Evolutionary conservation across 2,797 vertebrate species (phyloP).

Genomic region (Taeniopygia guttata): DNA sequence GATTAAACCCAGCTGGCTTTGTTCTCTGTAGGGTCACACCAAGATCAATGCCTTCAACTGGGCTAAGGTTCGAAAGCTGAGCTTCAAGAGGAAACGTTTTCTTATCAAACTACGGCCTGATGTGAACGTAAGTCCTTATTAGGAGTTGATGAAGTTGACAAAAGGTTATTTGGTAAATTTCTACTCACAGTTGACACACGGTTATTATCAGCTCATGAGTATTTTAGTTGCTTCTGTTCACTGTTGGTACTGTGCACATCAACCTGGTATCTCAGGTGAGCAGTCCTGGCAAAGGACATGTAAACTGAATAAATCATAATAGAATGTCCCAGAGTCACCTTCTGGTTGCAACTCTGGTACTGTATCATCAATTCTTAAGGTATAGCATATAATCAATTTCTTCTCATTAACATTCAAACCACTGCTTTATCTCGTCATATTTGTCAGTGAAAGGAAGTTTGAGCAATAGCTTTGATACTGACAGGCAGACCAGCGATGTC

Average conservation of each 20-base stretch:
- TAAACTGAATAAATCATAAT: neutral
- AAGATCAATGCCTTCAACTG: conserved; percentile 98
- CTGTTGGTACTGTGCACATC: neutral
- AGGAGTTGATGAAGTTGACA: neutral
- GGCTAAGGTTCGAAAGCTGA: conserved; percentile 97
- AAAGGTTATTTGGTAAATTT: neutral
- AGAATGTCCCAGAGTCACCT: neutral
- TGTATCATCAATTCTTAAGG: neutral
- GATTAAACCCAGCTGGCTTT: conserved; percentile 6
- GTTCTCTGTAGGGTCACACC: conserved; percentile 84
- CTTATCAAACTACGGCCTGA: conserved; percentile 95
- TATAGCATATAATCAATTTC: neutral
- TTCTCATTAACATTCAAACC: neutral
- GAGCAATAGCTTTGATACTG: neutral
- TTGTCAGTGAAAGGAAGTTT: neutral
- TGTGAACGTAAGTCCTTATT: conserved; percentile 85
- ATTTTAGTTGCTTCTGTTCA: neutral
- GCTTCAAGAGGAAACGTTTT: conserved; percentile 98
- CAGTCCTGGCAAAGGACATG: neutral
- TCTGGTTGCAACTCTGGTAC: neutral
- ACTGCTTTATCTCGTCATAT: neutral
- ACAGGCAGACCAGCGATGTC: neutral
- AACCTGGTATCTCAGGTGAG: neutral
- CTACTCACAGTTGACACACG: neutral
- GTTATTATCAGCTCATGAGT: neutral